Percentiles rank a stretch among this genome's conserved stretches.
phyloP scores from a whole-genome alignment of 2,797 vertebrate genomes.

The Rhinichthys osculus region DNA sequence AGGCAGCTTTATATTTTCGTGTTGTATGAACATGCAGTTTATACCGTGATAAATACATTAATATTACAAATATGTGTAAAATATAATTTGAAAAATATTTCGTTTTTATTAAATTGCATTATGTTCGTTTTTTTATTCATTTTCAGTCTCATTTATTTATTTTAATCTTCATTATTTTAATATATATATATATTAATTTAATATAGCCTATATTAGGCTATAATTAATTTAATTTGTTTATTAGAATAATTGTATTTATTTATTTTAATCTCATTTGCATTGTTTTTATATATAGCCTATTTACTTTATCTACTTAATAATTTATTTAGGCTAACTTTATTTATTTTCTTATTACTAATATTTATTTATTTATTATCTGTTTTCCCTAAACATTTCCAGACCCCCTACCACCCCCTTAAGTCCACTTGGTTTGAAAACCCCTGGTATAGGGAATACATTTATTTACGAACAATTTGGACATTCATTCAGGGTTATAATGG shows the following conservation, averaged over 20 bases:
- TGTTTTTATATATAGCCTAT: neutral
- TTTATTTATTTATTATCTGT: neutral
- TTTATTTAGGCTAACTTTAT: too few relatives aligned
- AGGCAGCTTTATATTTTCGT: neutral
- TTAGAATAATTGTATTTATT: neutral
- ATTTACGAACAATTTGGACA: neutral
- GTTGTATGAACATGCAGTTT: neutral
- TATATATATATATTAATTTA: too few relatives aligned
- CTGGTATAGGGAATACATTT: neutral
- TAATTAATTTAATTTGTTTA: neutral
- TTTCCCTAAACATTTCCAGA: neutral
- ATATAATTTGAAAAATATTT: neutral
- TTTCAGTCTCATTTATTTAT: neutral
- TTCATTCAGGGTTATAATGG: neutral
- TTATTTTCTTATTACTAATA: neutral
- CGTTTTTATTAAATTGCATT: neutral
- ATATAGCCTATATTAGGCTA: too few relatives aligned
- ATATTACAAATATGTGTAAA: constrained; percentile 3
- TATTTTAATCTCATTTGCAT: neutral
- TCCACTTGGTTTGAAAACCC: neutral
- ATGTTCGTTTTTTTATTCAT: neutral
- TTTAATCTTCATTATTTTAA: neutral
- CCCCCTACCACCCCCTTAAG: neutral
- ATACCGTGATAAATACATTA: neutral
- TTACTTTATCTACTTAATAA: neutral